Evolutionary conservation across 2,113 vertebrate genomes (phyloP), one percentile per base, ranked within the genome.

Genomic region (Marmota flaviventris): DNA sequence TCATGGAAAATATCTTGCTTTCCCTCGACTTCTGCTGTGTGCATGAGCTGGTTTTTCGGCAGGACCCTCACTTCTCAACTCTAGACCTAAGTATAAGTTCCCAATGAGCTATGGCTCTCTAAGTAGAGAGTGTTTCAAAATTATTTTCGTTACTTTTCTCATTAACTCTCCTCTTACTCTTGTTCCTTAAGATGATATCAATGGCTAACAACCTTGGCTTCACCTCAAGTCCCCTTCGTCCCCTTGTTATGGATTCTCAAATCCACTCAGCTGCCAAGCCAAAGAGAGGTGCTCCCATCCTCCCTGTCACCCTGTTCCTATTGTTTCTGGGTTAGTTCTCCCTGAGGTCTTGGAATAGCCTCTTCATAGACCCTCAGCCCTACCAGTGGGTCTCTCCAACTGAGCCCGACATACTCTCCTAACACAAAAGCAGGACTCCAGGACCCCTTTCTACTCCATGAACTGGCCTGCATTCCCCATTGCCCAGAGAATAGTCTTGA

Each of bases 21-120:
- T 42, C 37, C 39, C n/a, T 34, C 16, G 8, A 1, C 39, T 22
- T 34, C 18, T 32, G 0, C 25, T 12, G 1, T 16, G 5, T 17
- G 1, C n/a, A 2, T 53, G 11, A 8, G 81, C 27, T 45, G 4
- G 27, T 9, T 11, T 4, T 67, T 70, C 25, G 42, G 4, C 17
- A 29, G 12, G 8, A 25, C 7, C 13, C 72, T 95, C 2, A 1
- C 22, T 45, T 75, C 61, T 76, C 42, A 76, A 22, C 29, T 83
- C 56, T 29, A 76, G 45, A 56, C 32, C 58, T 22, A 48, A 45
- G 11, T 10, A 34, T 24, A 37, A 78, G 42, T 89, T 75, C 79
- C 69, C 12, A 2, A 0, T 6, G 48, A 61, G 32, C 53, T 4
- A 48, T 69, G 58, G 37, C 45, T 94, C 27, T 81, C 61, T 73